These are phyloP conservation scores for Fragum fragum DNA, from an alignment of 2,888 invertebrate genomes.

Conservation along the genomic window DNA sequence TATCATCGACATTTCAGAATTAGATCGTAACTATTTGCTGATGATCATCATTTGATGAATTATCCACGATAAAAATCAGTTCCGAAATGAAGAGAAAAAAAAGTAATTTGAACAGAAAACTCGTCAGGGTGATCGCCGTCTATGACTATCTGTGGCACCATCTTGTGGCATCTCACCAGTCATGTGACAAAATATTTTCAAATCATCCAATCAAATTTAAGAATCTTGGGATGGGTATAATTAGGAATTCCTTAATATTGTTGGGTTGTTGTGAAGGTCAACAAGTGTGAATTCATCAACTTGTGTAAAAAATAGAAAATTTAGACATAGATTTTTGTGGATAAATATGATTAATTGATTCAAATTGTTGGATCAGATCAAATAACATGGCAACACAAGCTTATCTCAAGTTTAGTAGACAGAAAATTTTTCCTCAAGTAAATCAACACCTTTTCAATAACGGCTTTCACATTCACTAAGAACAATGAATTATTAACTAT, in stretches of 20 bases:
- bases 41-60: conserved; percentile 12
- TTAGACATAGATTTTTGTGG: background rate
- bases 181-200: conserved; percentile 7
- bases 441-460: background rate
- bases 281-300: conserved; percentile 7
- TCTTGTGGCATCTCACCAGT: conserved; percentile 14
- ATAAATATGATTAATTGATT: conserved; percentile 24
- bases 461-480: no score
- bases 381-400: background rate
- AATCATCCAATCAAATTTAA: conserved; percentile 10
- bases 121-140: background rate
- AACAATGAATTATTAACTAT: no score
- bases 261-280: background rate
- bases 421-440: background rate
- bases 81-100: background rate
- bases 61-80: conserved; percentile 8
- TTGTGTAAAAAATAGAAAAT: background rate
- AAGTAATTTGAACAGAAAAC: background rate
- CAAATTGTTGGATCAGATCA: conserved; percentile 17
- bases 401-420: background rate
- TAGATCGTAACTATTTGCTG: conserved; percentile 7
- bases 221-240: background rate
- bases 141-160: conserved; percentile 20
- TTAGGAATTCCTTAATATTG: background rate
- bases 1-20: conserved; percentile 1